Base-by-base conservation (phyloP, 2,797 vertebrate species). In the Amphiprion clarkii region DNA sequence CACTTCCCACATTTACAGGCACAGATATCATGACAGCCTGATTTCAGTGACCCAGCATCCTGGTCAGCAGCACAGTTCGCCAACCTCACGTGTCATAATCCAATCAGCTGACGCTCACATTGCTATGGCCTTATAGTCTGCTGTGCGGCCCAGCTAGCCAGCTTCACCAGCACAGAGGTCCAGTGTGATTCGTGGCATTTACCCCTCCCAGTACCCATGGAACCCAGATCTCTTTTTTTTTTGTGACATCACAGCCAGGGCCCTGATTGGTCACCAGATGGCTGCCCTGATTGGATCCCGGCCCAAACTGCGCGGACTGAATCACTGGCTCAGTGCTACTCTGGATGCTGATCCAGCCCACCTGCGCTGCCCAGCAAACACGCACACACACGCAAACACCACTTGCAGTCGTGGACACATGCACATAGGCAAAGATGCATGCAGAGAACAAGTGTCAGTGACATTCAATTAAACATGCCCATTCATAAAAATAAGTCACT, bases 191-290 rank as follows among this genome's bases (percentile, higher is more conserved):
- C 92, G 88, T 88, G 86, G 87, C 87, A 68, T 89, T 92, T 88
- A 85, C 79, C 81, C 81, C 81, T 86, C 83, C 75, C 77, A 74
- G 76, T 73, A 86, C 89, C 82, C 81, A 83, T 69, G 78, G 65
- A 89, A 82, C 80, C 81, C 85, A 57, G 65, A 74, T 81, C 76
- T 86, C 74, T 67, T 82, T 85, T 67, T 82, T 85, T 74, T 64
- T 91, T 71, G 81, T 94, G 93, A 93, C 92, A 93, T 93, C 93
- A 93, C 83, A 91, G 85, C 89, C 70, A 89, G 91, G 77, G 82
- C 89, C 87, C 88, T 91, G 92, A 94, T 94, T 94, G 94, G 92
- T 93, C 90, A 93, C 89, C 94, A 94, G 93, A 94, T 94, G 93
- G 92, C 91, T 89, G 86, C 88, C 87, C 91, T 91, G 89, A 91